Conservation (phyloP, 2,797 vertebrate genomes). For the Pteropus rufus region DNA sequence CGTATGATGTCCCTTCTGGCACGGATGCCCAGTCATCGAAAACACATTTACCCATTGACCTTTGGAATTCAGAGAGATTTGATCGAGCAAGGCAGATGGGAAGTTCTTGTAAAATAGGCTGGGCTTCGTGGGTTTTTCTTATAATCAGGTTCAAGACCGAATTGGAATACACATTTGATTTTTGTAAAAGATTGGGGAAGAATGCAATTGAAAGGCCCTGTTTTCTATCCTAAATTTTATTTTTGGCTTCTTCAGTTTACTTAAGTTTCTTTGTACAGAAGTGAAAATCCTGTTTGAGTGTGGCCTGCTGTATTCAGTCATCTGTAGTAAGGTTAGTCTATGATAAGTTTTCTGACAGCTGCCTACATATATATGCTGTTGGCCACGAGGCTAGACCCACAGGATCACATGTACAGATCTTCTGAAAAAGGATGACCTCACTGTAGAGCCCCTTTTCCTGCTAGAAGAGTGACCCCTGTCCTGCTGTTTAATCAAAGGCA, state of each 20-base stretch:
- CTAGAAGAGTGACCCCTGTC: slow-evolving; percentile 65
- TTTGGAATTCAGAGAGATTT: neutral
- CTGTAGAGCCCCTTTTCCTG: slow-evolving; percentile 25
- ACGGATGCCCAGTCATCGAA: neutral
- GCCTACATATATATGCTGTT: neutral
- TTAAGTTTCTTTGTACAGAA: neutral
- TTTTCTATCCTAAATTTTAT: neutral
- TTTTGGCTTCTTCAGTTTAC: neutral
- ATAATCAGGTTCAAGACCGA: neutral
- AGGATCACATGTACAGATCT: slow-evolving; percentile 35
- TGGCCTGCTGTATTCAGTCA: neutral
- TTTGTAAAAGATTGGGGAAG: neutral
- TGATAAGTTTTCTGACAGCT: neutral
- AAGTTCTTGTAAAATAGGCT: neutral
- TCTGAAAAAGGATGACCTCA: slow-evolving; percentile 42
- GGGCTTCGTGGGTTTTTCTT: neutral
- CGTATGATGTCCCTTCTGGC: neutral
- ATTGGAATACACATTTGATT: neutral
- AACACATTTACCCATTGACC: neutral
- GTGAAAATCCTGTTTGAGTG: neutral
- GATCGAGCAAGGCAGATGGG: neutral
- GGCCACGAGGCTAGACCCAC: slow-evolving; percentile 42
- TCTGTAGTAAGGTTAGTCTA: neutral
- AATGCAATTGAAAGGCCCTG: neutral
- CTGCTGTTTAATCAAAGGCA: slow-evolving; percentile 62